Percentiles rank a stretch among this genome's conserved stretches.
phyloP scores from a whole-genome alignment of 2,888 invertebrate species.

The Stratiomys singularior region DNA sequence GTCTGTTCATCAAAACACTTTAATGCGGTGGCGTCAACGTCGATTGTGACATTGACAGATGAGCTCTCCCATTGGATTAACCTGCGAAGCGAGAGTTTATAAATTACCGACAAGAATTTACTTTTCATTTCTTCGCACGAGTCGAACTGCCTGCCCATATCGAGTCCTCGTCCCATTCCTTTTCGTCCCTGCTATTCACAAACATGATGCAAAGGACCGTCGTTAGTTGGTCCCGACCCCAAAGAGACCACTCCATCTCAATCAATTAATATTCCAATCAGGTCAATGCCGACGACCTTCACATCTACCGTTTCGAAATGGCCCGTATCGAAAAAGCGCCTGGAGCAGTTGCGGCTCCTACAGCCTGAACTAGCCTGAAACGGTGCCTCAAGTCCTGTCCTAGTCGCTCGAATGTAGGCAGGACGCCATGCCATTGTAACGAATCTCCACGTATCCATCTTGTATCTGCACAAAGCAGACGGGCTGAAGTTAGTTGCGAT shows the following conservation, averaged over 20 bases:
- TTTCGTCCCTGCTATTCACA: neutral
- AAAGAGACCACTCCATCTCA: conserved; percentile 47
- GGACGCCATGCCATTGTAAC: neutral
- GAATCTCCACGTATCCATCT: conserved; percentile 23
- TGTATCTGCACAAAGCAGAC: neutral
- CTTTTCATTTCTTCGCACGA: conserved; percentile 2
- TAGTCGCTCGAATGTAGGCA: neutral
- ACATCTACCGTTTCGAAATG: neutral
- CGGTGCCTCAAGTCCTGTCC: neutral
- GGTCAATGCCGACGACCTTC: conserved; percentile 36
- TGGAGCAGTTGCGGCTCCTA: neutral
- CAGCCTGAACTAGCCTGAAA: neutral
- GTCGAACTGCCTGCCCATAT: neutral
- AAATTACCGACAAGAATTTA: conserved; percentile 40
- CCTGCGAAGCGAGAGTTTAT: conserved; percentile 35
- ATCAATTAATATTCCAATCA: conserved; percentile 51
- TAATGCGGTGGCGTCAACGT: neutral
- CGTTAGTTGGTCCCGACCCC: conserved; percentile 23
- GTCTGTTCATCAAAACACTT: conserved; percentile 6
- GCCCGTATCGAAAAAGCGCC: conserved; percentile 9
- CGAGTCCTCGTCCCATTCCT: neutral
- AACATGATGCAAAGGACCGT: conserved; percentile 12
- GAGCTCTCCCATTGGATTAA: conserved; percentile 24
- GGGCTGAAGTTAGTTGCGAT: conserved; percentile 37
- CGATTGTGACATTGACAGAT: conserved; percentile 27